Evolutionary conservation across 2,888 invertebrate species (phyloP).

Genomic region (Stenolophus ochropezus): DNA sequence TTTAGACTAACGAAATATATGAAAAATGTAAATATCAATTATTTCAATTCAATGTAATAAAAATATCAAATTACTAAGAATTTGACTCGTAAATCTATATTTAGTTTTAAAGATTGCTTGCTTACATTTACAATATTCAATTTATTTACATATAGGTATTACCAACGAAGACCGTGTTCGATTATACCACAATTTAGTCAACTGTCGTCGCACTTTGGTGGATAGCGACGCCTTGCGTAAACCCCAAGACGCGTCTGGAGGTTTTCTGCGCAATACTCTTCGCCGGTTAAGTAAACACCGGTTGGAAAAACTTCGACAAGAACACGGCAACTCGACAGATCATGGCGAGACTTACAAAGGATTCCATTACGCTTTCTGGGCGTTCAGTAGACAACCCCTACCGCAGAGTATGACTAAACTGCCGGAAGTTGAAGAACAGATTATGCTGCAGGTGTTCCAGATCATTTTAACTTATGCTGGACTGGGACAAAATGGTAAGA

Average conservation of each 20-base stretch:
- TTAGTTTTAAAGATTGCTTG: no score
- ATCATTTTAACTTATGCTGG: constrained; percentile 93
- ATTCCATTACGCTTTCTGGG: constrained; percentile 91
- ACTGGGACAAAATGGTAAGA: constrained; percentile 80
- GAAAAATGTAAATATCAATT: no score
- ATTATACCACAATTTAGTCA: constrained; percentile 90
- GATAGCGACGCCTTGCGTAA: constrained; percentile 89
- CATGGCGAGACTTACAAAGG: constrained; percentile 91
- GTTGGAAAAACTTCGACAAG: constrained; percentile 84
- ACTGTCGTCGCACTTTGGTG: constrained; percentile 87
- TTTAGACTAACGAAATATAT: no score
- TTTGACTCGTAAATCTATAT: no score
- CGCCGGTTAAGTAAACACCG: constrained; percentile 89
- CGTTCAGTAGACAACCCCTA: constrained; percentile 87
- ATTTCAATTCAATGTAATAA: no score
- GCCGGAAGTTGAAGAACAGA: constrained; percentile 90
- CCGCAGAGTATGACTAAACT: constrained; percentile 89
- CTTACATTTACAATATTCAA: no score
- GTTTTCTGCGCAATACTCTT: constrained; percentile 91
- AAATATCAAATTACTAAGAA: no score
- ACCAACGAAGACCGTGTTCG: constrained; percentile 92
- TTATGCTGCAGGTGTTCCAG: constrained; percentile 91
- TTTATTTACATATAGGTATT: no score
- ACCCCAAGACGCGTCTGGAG: constrained; percentile 88
- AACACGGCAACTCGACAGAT: constrained; percentile 78